A percentile compares a stretch with the other conserved stretches of the same genome.
Conservation (phyloP, 2,797 vertebrate genomes). For the Darevskia mixta region DNA sequence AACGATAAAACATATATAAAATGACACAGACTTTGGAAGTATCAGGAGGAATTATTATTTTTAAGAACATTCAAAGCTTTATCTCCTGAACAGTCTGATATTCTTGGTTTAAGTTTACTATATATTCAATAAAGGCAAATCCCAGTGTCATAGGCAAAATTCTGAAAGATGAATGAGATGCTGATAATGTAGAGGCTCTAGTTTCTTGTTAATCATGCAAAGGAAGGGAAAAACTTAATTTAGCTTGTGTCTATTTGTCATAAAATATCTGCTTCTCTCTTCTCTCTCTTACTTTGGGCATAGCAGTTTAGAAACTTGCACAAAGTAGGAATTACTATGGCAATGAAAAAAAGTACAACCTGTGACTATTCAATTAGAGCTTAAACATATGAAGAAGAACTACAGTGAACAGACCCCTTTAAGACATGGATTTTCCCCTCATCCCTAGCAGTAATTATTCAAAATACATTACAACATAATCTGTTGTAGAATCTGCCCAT, state of each 20-base stretch:
- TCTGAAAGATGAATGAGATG: neutral
- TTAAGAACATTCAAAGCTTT: fast-evolving
- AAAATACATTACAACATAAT: neutral
- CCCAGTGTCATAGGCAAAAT: neutral
- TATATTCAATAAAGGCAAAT: neutral
- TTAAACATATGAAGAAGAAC: too few relatives aligned
- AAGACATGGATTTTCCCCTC: too few relatives aligned
- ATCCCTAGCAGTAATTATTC: neutral
- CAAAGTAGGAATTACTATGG: neutral
- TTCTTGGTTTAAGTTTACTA: neutral
- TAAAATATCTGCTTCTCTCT: too few relatives aligned
- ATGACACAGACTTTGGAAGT: neutral
- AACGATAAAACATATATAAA: neutral
- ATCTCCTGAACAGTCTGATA: neutral
- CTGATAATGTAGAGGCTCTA: neutral
- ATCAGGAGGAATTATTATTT: neutral
- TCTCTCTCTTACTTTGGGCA: neutral
- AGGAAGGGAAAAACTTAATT: neutral
- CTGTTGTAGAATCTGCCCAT: neutral
- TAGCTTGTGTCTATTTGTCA: neutral
- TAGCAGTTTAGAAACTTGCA: neutral
- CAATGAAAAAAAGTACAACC: too few relatives aligned
- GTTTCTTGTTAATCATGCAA: neutral
- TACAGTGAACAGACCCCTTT: too few relatives aligned
- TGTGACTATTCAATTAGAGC: too few relatives aligned